These are phyloP conservation scores for Brassicogethes aeneus DNA, from an alignment of 2,888 invertebrate genomes.

Conservation along the genomic window DNA sequence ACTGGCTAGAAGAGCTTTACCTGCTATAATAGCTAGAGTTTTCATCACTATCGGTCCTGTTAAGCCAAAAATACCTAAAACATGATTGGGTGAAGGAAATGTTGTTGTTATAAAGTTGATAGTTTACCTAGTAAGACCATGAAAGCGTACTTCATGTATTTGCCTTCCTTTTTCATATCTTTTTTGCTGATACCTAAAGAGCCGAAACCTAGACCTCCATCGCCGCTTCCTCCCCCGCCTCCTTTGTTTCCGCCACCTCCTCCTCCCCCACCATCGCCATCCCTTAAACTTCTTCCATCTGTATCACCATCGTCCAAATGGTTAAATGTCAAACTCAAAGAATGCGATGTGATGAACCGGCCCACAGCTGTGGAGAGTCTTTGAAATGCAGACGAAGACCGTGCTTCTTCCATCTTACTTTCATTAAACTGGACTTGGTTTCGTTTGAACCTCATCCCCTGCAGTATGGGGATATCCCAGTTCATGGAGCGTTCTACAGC, in stretches of 20 bases:
- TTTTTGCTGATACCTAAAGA: constrained; percentile 12
- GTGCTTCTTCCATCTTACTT: constrained; percentile 16
- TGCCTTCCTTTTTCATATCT: constrained; percentile 23
- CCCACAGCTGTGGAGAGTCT: constrained; percentile 47
- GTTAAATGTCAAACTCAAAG: constrained; percentile 53
- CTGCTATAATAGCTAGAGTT: constrained; percentile 60
- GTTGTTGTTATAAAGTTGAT: no score
- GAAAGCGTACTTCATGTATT: constrained; percentile 31
- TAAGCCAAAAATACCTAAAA: constrained; percentile 45
- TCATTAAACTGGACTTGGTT: constrained; percentile 23
- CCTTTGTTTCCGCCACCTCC: constrained; percentile 12
- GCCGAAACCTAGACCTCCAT: constrained; percentile 13
- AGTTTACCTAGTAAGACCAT: constrained; percentile 31
- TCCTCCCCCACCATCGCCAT: constrained; percentile 11
- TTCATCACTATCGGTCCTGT: constrained; percentile 62
- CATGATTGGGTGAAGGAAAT: neutral
- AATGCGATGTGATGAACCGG: constrained; percentile 55
- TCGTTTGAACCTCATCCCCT: constrained; percentile 29
- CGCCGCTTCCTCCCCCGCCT: constrained; percentile 12
- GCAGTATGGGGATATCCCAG: constrained; percentile 31
- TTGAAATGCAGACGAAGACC: constrained; percentile 19
- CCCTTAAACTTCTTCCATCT: constrained; percentile 12
- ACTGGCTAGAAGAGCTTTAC: constrained; percentile 62
- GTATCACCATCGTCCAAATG: constrained; percentile 42
- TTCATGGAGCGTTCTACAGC: constrained; percentile 31